These are phyloP conservation scores for Nipponia nippon DNA, from an alignment of 2,113 vertebrate species.

Conservation along the genomic window DNA sequence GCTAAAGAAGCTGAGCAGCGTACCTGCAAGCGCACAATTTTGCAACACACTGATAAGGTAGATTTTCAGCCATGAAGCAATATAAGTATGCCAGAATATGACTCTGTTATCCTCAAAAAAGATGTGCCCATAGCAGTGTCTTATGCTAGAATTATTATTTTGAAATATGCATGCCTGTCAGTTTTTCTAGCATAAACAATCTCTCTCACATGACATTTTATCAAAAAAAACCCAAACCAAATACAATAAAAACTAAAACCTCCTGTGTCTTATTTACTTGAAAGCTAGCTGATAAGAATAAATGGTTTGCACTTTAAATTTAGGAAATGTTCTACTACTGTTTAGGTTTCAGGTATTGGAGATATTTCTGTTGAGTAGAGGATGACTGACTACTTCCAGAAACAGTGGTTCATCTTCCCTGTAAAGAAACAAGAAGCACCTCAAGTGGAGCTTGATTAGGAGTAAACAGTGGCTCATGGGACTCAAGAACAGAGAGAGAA, in stretches of 20 bases:
- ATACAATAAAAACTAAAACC: background rate
- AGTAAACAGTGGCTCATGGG: background rate
- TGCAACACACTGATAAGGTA: background rate
- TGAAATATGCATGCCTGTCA: rapidly evolving
- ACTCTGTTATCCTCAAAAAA: background rate
- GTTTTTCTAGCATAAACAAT: background rate
- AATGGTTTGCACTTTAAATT: background rate
- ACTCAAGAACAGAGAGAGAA: background rate
- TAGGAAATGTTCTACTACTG: background rate
- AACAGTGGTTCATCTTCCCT: background rate
- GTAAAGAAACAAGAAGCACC: background rate
- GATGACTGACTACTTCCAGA: background rate
- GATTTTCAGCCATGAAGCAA: background rate
- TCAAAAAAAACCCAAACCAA: background rate
- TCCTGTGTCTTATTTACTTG: background rate
- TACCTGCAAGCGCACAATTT: background rate
- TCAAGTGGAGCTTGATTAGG: background rate
- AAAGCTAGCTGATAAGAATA: background rate
- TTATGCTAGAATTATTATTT: background rate
- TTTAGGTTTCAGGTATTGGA: background rate
- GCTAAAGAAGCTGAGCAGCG: background rate
- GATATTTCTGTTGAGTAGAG: background rate
- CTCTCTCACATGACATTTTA: background rate
- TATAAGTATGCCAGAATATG: background rate
- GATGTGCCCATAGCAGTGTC: background rate